Evolutionary conservation across 2,888 invertebrate genomes (phyloP).

Genomic region (Xestia sexstrigata): DNA sequence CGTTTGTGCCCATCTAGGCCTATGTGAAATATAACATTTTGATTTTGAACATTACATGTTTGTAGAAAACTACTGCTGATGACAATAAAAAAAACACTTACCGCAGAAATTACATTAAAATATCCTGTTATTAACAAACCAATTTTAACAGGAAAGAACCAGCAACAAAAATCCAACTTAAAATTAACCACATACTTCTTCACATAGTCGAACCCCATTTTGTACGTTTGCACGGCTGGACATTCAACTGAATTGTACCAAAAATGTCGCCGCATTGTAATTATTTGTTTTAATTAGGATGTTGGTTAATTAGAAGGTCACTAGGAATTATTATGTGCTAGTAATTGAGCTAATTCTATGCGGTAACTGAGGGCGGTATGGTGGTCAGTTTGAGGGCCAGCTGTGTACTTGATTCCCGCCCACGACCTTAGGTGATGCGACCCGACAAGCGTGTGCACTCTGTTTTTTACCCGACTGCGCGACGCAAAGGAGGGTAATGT

Average conservation of each 20-base stretch:
- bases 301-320: slow-evolving; percentile 79
- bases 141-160: slow-evolving; percentile 76
- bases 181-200: slow-evolving; percentile 74
- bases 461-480: too few species aligned
- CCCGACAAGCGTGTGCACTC: too few species aligned
- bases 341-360: slow-evolving; percentile 71
- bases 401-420: not conserved
- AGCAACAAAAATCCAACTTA: slow-evolving; percentile 79
- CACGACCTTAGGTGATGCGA: not conserved
- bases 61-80: not conserved
- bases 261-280: slow-evolving; percentile 63
- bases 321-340: slow-evolving; percentile 69
- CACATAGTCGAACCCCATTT: slow-evolving; percentile 76
- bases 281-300: slow-evolving; percentile 81
- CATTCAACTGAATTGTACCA: slow-evolving; percentile 59
- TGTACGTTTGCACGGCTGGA: slow-evolving; percentile 54
- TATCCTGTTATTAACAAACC: slow-evolving; percentile 79
- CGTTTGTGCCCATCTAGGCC: too few species aligned
- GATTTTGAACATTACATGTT: not conserved
- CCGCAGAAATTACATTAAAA: slow-evolving; percentile 76
- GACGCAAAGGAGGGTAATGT: too few species aligned
- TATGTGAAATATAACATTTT: too few species aligned
- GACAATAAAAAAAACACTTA: slow-evolving; percentile 63
- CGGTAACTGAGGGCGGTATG: slow-evolving; percentile 44
- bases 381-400: slow-evolving; percentile 44